Evolutionary conservation across 2,797 vertebrate species (phyloP), one percentile per base, ranked within the genome.

Genomic region (Amphiprion clarkii): DNA sequence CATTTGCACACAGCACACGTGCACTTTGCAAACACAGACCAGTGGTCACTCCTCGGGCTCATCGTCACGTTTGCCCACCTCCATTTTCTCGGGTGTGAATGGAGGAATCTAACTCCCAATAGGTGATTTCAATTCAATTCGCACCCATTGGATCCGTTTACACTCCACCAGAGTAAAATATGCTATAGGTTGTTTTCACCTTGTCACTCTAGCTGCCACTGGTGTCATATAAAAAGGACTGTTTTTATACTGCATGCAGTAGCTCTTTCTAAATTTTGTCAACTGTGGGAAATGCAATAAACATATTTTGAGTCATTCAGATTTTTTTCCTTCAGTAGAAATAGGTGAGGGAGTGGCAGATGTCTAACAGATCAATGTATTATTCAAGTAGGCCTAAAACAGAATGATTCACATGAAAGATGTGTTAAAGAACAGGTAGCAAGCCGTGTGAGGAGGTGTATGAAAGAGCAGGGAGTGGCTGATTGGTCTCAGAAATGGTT

Each of bases 91-190:
- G 93, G 93, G 96, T 96, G 97, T 71, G 94, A 97, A 97, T 93
- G 92, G 94, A 95, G 95, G 95, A 96, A 96, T 96, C 94, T 93
- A 68, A 67, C 93, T 95, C 93, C 90, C 92, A 95, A 92, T 94
- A 97, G 96, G 97, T 98, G 97, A 97, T 98, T 98, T 97, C 95
- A 96, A 95, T 97, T 98, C 97, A 98, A 99, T 99, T 99, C 96
- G 96, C 97, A 98, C 97, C 96, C 96, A 92, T 93, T 95, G 95
- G 94, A 95, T 95, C 90, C 94, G 94, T 97, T 96, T 96, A 95
- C 92, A 79, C 95, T 91, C 88, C 89, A 92, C 93, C 88, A 65
- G 95, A 93, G 96, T 93, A 79, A 81, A 94, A 94, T 94, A 93
- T 89, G 83, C 88, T 91, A 71, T 23, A 78, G 79, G 90, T 93